These are phyloP conservation scores for Myripristis murdjan DNA, from an alignment of 2,797 vertebrate genomes.

Conservation along the genomic window DNA sequence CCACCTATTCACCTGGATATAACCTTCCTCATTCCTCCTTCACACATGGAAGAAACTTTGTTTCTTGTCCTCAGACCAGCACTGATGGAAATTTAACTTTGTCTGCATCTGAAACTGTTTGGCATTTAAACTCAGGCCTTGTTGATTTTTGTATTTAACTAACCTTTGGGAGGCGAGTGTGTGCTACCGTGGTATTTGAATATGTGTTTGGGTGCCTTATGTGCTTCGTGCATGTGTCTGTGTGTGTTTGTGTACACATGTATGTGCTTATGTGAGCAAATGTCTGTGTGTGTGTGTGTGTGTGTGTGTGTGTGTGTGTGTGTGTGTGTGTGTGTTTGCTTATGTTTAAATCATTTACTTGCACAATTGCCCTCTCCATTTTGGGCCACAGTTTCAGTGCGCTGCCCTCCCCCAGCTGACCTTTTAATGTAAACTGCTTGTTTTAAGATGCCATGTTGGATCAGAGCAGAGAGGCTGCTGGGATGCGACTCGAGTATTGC, in stretches of 20 bases:
- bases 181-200: slow-evolving; percentile 64
- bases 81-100: slow-evolving; percentile 53
- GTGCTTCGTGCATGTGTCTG: slow-evolving; percentile 26
- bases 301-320: background rate
- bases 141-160: slow-evolving; percentile 63
- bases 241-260: slow-evolving; percentile 23
- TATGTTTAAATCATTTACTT: slow-evolving; percentile 34
- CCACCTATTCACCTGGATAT: slow-evolving; percentile 29
- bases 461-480: slow-evolving; percentile 66
- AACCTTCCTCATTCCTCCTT: slow-evolving; percentile 27
- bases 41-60: slow-evolving; percentile 1
- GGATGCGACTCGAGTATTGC: slow-evolving; percentile 61
- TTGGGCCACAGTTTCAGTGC: slow-evolving; percentile 45
- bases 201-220: slow-evolving; percentile 45
- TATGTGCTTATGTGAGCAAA: slow-evolving; percentile 11
- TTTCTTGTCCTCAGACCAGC: slow-evolving; percentile 14
- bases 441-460: slow-evolving; percentile 83
- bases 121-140: slow-evolving; percentile 74
- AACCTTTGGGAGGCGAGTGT: slow-evolving; percentile 73
- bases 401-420: slow-evolving; percentile 74
- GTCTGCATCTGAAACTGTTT: slow-evolving; percentile 63
- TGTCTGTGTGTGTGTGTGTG: slow-evolving; percentile 11
- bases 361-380: slow-evolving; percentile 50
- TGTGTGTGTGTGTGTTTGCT: slow-evolving; percentile 23
- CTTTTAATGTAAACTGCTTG: slow-evolving; percentile 82